These are phyloP conservation scores for Bos javanicus DNA, from an alignment of 2,113 vertebrate genomes.

Conservation along the genomic window DNA sequence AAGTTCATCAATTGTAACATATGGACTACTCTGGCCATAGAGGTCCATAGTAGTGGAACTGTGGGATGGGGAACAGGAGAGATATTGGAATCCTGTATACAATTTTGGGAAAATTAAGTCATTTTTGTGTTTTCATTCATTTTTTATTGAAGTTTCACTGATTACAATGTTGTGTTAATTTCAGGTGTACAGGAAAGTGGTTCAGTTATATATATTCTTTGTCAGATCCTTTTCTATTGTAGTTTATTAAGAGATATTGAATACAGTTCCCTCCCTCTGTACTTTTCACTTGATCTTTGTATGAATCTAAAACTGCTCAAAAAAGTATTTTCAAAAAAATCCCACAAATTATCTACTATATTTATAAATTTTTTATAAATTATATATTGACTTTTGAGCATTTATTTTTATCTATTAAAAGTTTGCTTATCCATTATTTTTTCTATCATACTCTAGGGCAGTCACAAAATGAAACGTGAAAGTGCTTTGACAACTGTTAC, in stretches of 20 bases:
- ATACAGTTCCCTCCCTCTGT: background rate
- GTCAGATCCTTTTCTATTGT: background rate
- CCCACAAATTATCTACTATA: background rate
- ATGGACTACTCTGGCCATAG: too few relatives aligned
- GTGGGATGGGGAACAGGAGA: fast-evolving
- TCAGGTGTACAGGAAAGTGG: background rate
- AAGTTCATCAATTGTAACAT: background rate
- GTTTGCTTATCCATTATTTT: background rate
- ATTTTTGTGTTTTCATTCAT: background rate
- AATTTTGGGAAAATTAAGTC: background rate
- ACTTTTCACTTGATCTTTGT: background rate
- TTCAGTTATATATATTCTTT: background rate
- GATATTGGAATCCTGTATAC: too few relatives aligned
- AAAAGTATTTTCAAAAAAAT: background rate
- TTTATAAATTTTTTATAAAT: background rate
- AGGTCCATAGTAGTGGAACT: background rate
- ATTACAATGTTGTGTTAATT: background rate
- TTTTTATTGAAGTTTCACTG: background rate
- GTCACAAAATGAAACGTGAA: background rate
- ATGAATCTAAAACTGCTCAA: background rate
- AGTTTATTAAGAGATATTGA: background rate
- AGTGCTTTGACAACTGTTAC: background rate
- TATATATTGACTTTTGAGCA: background rate
- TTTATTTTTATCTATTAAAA: background rate
- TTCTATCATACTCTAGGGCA: background rate